Evolutionary conservation across 2,888 invertebrate genomes (phyloP).

Genomic region (Drosophila mulleri): DNA sequence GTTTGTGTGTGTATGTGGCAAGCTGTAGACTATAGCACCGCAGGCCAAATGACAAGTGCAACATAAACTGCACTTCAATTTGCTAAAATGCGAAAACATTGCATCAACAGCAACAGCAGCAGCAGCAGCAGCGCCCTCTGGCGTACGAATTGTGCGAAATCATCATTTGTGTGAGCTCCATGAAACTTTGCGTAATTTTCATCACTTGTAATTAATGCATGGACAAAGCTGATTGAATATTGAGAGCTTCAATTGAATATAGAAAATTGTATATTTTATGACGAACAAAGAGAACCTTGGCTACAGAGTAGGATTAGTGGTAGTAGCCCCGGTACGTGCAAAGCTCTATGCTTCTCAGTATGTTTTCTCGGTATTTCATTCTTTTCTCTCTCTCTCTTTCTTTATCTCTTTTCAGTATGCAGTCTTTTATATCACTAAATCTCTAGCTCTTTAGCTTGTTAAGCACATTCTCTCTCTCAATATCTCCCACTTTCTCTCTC

Average conservation of each 20-base stretch:
- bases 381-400: no score
- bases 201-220: no score
- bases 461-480: no score
- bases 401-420: no score
- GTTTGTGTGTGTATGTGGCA: not conserved
- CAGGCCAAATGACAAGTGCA: constrained; percentile 22
- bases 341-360: no score
- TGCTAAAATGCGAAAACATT: constrained; percentile 38
- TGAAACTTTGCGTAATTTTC: not conserved
- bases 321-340: no score
- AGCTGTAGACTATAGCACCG: constrained; percentile 4
- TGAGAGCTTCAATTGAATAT: not conserved
- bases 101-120: not conserved
- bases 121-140: constrained; percentile 38
- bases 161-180: not conserved
- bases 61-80: constrained; percentile 23
- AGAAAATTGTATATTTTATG: not conserved
- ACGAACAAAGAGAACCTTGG: not conserved
- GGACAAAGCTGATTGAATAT: no score
- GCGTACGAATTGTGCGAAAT: constrained; percentile 10
- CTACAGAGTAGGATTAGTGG: not conserved
- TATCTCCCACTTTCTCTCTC: not conserved
- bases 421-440: no score
- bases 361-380: no score
- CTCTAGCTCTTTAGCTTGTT: no score